Base-by-base conservation (phyloP, 2,797 vertebrate genomes). In the Pipistrellus pygmaeus region DNA sequence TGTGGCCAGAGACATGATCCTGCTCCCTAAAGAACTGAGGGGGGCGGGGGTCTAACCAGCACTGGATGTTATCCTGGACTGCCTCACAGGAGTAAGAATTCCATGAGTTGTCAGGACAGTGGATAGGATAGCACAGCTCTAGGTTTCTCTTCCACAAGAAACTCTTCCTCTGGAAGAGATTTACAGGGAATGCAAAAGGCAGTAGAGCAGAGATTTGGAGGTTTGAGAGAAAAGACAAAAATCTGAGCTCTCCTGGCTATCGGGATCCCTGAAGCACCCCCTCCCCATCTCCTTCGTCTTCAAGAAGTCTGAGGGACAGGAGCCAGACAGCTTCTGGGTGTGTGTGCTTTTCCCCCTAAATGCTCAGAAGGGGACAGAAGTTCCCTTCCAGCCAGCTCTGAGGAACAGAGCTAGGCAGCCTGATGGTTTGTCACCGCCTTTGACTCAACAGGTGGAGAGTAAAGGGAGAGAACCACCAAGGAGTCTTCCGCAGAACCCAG, bases 361-460 rank as follows among this genome's bases (percentile, higher is more conserved):
- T 91, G 93, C 51, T 91, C 94, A 88, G 93, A 85, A 95, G 81
- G 8, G 93, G 87, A 93, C 91, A 94, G 93, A 82, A 66, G 51
- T 60, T 93, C 48, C 51, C 76, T 77, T 90, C 68, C 32, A 35
- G 41, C 18, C 44, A 48, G 81, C 68, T 73, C 60, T 77, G 77
- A 87, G 44, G 51, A 87, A n/a, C 48, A 3, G 21, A 78, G n/a
- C 71, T 7, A 68, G 72, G 51, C 20, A 46, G 35, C 48, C 46
- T 23, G 27, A 66, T 55, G 38, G 11, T 57, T 66, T 81, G 60
- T 86, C 66, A 18, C 90, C 66, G 94, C 35, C 80, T 89, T 77
- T 88, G 75, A 48, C 41, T 46, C 57, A 20, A 10, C 92, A 35
- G 23, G 32, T 85, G 55, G 48, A 85, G 72, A 13, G 25, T n/a